Evolutionary conservation across 2,888 invertebrate genomes (phyloP).

Genomic region (Tolmerus cingulatus): DNA sequence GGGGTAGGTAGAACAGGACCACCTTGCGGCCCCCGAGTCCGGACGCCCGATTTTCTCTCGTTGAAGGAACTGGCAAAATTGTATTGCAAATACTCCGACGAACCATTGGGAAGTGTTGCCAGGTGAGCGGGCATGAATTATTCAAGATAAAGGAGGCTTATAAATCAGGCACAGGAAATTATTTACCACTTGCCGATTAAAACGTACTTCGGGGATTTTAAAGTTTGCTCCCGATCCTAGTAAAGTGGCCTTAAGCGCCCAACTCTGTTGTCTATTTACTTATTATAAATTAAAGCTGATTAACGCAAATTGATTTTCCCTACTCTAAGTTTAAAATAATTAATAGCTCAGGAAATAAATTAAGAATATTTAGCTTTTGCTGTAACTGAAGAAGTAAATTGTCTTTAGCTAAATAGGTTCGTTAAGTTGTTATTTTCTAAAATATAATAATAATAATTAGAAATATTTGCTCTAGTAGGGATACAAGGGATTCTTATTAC

Average conservation of each 20-base stretch:
- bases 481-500: no score
- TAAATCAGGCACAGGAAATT: conserved; percentile 2
- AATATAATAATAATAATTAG: no score
- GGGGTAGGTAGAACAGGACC: conserved; percentile 21
- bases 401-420: no score
- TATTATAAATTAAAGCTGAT: background rate
- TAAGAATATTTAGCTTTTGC: background rate
- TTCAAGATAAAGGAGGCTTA: background rate
- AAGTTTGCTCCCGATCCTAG: background rate
- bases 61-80: conserved; percentile 1
- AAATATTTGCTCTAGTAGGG: no score
- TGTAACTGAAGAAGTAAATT: no score
- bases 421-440: no score
- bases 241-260: background rate
- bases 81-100: background rate
- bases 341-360: background rate
- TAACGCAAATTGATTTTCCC: background rate
- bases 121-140: background rate
- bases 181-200: background rate
- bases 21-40: background rate
- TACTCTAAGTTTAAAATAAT: background rate
- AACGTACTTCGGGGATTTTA: background rate
- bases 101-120: conserved; percentile 20
- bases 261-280: background rate
- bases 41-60: background rate